Conservation (phyloP, 2,113 vertebrate species). For the Nycticorax nycticorax region DNA sequence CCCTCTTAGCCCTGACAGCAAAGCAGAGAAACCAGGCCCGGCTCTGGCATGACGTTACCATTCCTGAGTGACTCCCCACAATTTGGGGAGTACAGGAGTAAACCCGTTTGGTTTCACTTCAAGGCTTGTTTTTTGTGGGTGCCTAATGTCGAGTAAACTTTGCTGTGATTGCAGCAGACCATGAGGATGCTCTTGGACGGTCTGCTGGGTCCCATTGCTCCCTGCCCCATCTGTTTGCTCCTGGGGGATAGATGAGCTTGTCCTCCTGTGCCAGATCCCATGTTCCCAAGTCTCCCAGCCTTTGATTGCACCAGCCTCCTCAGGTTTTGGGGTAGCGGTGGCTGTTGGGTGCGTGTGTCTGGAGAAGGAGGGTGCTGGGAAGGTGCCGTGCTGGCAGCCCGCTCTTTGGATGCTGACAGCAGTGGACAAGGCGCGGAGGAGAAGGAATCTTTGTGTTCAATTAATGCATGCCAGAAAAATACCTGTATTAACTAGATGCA, state of each 20-base stretch:
- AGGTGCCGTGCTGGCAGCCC: accelerated
- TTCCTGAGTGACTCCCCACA: not conserved
- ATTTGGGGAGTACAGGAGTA: not conserved
- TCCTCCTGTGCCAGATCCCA: not conserved
- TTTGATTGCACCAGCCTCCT: not conserved
- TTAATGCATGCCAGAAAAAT: not conserved
- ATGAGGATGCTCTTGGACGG: not conserved
- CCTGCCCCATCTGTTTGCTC: not conserved
- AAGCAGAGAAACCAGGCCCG: not conserved
- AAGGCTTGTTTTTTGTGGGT: not conserved
- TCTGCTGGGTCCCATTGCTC: not conserved
- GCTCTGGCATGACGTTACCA: accelerated
- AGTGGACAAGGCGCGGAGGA: not conserved
- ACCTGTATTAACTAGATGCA: not conserved
- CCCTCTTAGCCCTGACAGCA: accelerated
- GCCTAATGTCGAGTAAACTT: not conserved
- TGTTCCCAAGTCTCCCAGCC: not conserved
- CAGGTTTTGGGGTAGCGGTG: not conserved
- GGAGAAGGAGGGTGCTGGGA: not conserved
- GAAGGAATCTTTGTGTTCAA: not conserved
- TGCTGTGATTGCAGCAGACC: not conserved
- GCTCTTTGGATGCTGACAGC: not conserved
- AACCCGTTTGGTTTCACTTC: not conserved
- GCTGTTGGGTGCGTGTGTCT: accelerated
- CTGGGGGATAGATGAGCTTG: not conserved